Conservation (phyloP, 2,888 invertebrate genomes). For the Lithophane ornitopus region DNA sequence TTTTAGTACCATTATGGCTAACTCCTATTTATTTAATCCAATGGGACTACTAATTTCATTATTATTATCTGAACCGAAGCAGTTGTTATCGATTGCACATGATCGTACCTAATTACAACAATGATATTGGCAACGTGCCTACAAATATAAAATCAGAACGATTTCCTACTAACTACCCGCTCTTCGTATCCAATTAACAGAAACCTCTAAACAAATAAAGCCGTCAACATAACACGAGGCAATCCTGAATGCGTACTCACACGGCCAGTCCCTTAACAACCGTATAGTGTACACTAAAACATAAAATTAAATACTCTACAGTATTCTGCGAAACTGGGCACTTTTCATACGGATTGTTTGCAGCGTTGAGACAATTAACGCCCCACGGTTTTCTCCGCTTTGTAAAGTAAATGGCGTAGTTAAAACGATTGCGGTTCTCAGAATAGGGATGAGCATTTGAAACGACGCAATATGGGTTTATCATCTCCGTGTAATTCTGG, state of each 20-base stretch:
- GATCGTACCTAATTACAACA: background rate
- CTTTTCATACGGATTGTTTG: conserved; percentile 67
- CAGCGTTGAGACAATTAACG: conserved; percentile 64
- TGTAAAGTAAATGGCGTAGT: conserved; percentile 66
- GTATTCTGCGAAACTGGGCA: conserved; percentile 56
- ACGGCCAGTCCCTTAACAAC: conserved; percentile 33
- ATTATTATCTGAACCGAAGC: background rate
- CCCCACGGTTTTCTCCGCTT: conserved; percentile 65
- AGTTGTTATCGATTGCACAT: conserved; percentile 6
- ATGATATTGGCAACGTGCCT: background rate
- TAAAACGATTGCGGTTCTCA: conserved; percentile 66
- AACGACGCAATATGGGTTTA: conserved; percentile 63
- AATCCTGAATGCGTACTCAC: conserved; percentile 17
- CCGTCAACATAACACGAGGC: conserved; percentile 18
- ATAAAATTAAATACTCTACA: conserved; percentile 64
- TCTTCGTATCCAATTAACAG: conserved; percentile 34
- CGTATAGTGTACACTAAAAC: conserved; percentile 51
- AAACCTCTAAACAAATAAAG: conserved; percentile 42
- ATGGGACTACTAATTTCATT: background rate
- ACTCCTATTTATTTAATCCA: background rate
- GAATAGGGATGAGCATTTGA: conserved; percentile 63
- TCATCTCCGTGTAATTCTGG: conserved; percentile 59
- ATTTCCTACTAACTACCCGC: conserved; percentile 10
- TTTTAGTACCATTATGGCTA: background rate
- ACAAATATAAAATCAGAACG: conserved; percentile 18